Evolutionary conservation across 1,140 invertebrate species (phyloP), one percentile per base, ranked within the genome.

Genomic region (Drosophila malerkotliana): DNA sequence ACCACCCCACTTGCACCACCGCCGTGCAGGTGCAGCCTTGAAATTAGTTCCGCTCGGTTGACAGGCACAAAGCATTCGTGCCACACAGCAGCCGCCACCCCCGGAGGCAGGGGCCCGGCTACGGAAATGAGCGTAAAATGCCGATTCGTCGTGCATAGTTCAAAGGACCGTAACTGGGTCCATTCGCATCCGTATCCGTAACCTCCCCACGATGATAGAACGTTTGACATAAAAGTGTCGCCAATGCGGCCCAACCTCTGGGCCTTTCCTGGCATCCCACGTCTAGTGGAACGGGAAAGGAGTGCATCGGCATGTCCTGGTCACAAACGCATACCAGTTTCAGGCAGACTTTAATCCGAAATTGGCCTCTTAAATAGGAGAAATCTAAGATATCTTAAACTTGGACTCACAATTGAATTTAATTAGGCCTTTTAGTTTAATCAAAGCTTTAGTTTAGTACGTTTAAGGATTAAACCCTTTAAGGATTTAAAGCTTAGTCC

Each of bases 111-210:
- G 39, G 15, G 30, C 26, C 30, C 14, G 28, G 30, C 30, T 71
- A 59, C 61, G 51, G 54, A 30, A 84, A 91, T 78, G 75, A 72
- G 90, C 90, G 80, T 84, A 91, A 91, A 90, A 91, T 90, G 58
- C 64, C 72, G 67, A 89, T 91, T 91, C 87, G 90, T 79, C 78
- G 85, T 79, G 90, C 72, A 85, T 90, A 90, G 87, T 91, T 91
- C 80, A 61, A 61, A 66, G 61, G 58, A 67, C 64, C 57, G 28
- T 44, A 62, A 24, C 58, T 67, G 63, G 54, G 62, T 37, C 34
- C 26, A 34, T 18, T 14, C 59, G 30, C 14, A 45, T 47, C 18
- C 47, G 53, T 39, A 60, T 57, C 59, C 47, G 53, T 39, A 60
- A 53, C 59, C 63, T 51, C 47, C 34, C 60, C 32, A 30, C 34